phyloP scores from a whole-genome alignment of 2,888 invertebrate species.

The Caradrina clavipalpis region DNA sequence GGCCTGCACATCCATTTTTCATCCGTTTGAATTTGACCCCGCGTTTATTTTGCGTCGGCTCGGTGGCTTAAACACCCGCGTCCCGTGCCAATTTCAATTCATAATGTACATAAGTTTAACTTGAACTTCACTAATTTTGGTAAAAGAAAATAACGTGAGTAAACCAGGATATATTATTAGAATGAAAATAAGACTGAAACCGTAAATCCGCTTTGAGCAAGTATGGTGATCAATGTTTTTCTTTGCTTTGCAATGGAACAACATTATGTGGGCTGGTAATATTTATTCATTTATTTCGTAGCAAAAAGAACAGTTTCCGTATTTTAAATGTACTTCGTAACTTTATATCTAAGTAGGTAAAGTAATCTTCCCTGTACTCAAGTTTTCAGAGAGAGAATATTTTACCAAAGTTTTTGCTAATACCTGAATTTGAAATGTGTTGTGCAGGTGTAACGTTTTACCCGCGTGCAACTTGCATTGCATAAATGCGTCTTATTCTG shows the following conservation, averaged over 20 bases:
- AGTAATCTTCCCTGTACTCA: background rate
- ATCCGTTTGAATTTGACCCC: background rate
- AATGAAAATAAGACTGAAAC: too few species aligned
- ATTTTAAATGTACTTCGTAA: background rate
- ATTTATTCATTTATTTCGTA: background rate
- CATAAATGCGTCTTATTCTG: constrained; percentile 4
- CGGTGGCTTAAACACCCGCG: too few species aligned
- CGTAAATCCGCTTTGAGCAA: too few species aligned
- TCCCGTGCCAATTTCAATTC: too few species aligned
- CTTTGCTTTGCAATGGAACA: too few species aligned
- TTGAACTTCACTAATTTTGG: too few species aligned
- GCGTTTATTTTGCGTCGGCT: background rate
- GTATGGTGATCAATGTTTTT: too few species aligned
- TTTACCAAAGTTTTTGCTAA: constrained; percentile 26
- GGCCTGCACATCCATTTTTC: background rate
- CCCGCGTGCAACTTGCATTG: constrained; percentile 5
- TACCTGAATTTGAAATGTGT: constrained; percentile 28
- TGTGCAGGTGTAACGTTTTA: background rate
- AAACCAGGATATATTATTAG: too few species aligned
- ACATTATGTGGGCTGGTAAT: too few species aligned
- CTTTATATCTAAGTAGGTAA: too few species aligned
- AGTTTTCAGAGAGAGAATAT: constrained; percentile 18
- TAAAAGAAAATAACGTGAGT: too few species aligned
- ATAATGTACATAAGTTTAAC: too few species aligned
- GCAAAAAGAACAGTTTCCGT: background rate